Conservation (phyloP, 2,113 vertebrate species). For the Myrmecophaga tridactyla region DNA sequence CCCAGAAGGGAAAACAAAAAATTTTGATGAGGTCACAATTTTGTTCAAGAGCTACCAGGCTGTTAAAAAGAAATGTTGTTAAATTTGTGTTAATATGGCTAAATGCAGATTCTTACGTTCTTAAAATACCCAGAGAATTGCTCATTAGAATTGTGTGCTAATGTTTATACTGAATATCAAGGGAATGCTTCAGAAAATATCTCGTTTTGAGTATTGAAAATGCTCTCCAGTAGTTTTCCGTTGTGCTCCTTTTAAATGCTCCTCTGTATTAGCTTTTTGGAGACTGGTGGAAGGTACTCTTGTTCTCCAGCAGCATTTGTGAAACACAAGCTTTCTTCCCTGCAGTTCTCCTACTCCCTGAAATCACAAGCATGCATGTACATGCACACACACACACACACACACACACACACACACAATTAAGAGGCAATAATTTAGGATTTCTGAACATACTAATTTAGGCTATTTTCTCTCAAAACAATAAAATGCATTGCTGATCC, state of each 20-base stretch:
- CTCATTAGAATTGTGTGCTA: not conserved
- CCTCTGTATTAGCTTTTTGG: not conserved
- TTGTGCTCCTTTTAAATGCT: not conserved
- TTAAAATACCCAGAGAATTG: not conserved
- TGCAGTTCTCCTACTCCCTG: conserved; percentile 8
- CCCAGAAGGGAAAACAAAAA: not conserved
- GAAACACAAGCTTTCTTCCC: not conserved
- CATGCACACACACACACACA: no score
- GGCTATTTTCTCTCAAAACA: conserved; percentile 72
- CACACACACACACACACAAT: not conserved
- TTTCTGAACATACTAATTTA: conserved; percentile 69
- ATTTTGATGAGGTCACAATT: not conserved
- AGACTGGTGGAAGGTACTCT: not conserved
- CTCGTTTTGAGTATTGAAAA: conserved; percentile 5
- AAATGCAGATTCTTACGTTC: conserved; percentile 30
- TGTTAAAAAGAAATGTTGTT: conserved; percentile 31
- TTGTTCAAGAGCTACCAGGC: not conserved
- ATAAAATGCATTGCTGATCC: conserved; percentile 66
- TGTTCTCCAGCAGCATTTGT: not conserved
- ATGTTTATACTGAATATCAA: not conserved
- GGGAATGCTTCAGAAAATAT: conserved; percentile 28
- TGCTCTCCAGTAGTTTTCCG: not conserved
- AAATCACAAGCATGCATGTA: not conserved
- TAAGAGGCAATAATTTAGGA: conserved; percentile 62
- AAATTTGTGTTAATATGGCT: conserved; percentile 22